Conservation (phyloP, 2,888 invertebrate genomes). For the Bhutanitis thaidina region DNA sequence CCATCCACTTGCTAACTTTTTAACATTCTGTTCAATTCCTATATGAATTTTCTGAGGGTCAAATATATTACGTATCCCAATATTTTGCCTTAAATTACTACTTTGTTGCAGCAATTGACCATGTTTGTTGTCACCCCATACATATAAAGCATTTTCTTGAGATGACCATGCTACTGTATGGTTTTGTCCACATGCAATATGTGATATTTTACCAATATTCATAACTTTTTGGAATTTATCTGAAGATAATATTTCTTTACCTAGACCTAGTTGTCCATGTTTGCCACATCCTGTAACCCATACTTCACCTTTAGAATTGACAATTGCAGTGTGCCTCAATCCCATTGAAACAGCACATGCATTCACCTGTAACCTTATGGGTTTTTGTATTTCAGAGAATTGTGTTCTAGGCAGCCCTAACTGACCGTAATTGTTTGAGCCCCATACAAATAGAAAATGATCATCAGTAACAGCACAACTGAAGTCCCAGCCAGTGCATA, state of each 20-base stretch:
- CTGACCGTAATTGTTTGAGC: constrained; percentile 89
- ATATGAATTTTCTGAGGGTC: constrained; percentile 78
- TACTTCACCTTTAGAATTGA: constrained; percentile 81
- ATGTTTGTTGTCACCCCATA: constrained; percentile 91
- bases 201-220: constrained; percentile 76
- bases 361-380: constrained; percentile 65
- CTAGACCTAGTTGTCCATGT: constrained; percentile 84
- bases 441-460: constrained; percentile 88
- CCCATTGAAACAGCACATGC: constrained; percentile 83
- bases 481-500: constrained; percentile 91
- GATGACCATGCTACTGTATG: constrained; percentile 83
- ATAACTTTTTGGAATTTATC: constrained; percentile 76
- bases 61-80: constrained; percentile 52
- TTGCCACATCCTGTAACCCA: constrained; percentile 83
- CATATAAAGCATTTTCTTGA: constrained; percentile 81
- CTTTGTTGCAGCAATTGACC: constrained; percentile 83
- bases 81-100: constrained; percentile 58
- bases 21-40: constrained; percentile 74
- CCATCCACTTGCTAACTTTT: constrained; percentile 86
- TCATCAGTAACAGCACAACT: constrained; percentile 86
- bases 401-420: constrained; percentile 82
- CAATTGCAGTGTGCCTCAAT: constrained; percentile 83
- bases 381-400: constrained; percentile 54
- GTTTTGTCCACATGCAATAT: constrained; percentile 89
- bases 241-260: constrained; percentile 47